Percentiles rank a stretch among this genome's conserved stretches.
Conservation (phyloP, 2,113 vertebrate species). For the Ictalurus punctatus region DNA sequence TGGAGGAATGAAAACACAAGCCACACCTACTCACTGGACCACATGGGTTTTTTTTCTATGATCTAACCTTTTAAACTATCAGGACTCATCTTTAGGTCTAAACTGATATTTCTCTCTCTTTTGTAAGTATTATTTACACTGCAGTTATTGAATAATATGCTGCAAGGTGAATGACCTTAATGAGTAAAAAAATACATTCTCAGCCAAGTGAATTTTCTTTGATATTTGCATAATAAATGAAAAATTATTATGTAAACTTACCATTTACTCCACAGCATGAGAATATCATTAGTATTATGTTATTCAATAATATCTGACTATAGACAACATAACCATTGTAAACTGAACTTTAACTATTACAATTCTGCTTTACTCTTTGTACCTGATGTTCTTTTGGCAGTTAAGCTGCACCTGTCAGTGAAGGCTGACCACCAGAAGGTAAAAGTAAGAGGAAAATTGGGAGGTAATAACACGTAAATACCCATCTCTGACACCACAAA, state of each 20-base stretch:
- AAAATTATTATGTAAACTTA: no score
- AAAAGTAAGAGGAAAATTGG: slow-evolving; percentile 49
- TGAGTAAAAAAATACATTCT: background rate
- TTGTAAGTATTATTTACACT: slow-evolving; percentile 4
- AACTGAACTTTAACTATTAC: background rate
- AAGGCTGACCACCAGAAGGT: slow-evolving; percentile 41
- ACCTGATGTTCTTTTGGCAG: background rate
- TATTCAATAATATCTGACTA: background rate
- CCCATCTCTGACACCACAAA: slow-evolving; percentile 20
- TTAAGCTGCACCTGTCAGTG: slow-evolving; percentile 17
- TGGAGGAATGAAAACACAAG: slow-evolving; percentile 7
- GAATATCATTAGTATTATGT: background rate
- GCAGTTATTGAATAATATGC: background rate
- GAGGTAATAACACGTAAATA: slow-evolving; percentile 41
- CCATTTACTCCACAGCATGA: no score
- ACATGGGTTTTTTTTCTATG: background rate
- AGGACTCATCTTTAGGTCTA: background rate
- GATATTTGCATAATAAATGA: background rate
- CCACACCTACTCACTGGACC: background rate
- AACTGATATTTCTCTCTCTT: background rate
- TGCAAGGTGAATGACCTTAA: background rate
- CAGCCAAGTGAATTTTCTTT: background rate
- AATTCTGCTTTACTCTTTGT: background rate
- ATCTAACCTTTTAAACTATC: background rate
- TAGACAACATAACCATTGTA: background rate